Evolutionary conservation across 2,797 vertebrate species (phyloP).

Genomic region (Xiphophorus birchmanni): DNA sequence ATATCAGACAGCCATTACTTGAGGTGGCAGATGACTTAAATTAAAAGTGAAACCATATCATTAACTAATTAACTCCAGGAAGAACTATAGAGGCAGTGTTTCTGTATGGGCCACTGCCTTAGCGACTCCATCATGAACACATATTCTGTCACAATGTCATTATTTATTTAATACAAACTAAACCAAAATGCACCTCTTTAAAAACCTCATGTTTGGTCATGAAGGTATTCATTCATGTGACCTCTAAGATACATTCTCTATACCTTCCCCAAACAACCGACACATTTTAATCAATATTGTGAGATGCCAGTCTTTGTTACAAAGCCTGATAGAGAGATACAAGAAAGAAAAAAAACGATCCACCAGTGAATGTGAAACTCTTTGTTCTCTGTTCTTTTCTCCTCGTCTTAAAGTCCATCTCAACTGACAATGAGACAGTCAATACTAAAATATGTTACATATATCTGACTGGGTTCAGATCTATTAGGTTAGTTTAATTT

Average conservation of each 20-base stretch:
- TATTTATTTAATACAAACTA: not conserved
- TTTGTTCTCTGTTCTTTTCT: constrained; percentile 8
- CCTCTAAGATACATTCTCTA: not conserved
- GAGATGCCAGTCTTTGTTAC: constrained; percentile 21
- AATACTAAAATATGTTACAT: constrained; percentile 1
- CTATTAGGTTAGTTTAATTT: not conserved
- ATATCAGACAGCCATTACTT: constrained; percentile 6
- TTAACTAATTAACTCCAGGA: constrained; percentile 9
- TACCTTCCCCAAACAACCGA: constrained; percentile 13
- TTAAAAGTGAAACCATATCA: constrained; percentile 12
- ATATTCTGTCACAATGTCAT: not conserved
- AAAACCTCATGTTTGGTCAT: not conserved
- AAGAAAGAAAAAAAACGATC: constrained; percentile 22
- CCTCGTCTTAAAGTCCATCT: not conserved
- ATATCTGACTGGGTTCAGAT: not conserved
- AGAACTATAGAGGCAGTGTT: constrained; percentile 2
- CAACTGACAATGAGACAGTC: not conserved
- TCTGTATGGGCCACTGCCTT: not conserved
- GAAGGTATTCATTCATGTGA: not conserved
- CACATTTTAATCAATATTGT: constrained; percentile 31
- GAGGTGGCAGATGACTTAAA: constrained; percentile 8
- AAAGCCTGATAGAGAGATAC: constrained; percentile 19
- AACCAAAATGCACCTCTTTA: not conserved
- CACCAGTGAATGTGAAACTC: constrained; percentile 5
- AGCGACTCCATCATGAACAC: not conserved